Evolutionary conservation across 2,113 vertebrate genomes (phyloP).

Genomic region (Phyllopteryx taeniolatus): DNA sequence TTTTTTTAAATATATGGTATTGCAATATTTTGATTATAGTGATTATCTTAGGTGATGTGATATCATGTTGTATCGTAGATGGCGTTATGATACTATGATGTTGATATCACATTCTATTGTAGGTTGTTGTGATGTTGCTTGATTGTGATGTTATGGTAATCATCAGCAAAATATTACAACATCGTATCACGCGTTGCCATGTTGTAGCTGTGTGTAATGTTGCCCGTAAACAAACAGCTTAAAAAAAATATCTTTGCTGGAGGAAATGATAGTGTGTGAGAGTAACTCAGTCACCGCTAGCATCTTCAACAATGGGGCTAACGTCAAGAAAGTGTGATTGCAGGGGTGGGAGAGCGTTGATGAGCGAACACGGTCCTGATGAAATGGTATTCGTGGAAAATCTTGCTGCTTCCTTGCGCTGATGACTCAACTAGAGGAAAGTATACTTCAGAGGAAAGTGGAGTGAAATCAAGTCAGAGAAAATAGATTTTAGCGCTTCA

Average conservation of each 20-base stretch:
- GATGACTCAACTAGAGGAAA: background rate
- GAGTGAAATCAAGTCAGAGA: background rate
- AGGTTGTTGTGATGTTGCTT: background rate
- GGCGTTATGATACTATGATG: too few species aligned
- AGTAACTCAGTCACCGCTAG: background rate
- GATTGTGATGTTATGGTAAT: background rate
- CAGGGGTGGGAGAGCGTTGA: conserved; percentile 22
- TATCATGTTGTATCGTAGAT: too few species aligned
- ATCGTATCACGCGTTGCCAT: background rate
- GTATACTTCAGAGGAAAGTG: background rate
- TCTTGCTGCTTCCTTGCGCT: background rate
- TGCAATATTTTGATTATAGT: too few species aligned
- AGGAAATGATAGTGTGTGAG: background rate
- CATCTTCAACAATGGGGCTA: conserved; percentile 5
- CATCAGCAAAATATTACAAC: background rate
- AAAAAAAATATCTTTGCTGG: background rate
- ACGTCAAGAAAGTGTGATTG: conserved; percentile 37
- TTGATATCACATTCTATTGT: background rate
- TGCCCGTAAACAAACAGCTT: background rate
- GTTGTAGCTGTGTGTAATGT: background rate
- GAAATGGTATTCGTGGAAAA: background rate
- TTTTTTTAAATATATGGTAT: too few species aligned
- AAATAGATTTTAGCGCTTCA: background rate
- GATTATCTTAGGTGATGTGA: too few species aligned
- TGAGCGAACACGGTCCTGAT: background rate